Conservation (phyloP, 1,140 invertebrate genomes). For the Procambarus clarkii region DNA sequence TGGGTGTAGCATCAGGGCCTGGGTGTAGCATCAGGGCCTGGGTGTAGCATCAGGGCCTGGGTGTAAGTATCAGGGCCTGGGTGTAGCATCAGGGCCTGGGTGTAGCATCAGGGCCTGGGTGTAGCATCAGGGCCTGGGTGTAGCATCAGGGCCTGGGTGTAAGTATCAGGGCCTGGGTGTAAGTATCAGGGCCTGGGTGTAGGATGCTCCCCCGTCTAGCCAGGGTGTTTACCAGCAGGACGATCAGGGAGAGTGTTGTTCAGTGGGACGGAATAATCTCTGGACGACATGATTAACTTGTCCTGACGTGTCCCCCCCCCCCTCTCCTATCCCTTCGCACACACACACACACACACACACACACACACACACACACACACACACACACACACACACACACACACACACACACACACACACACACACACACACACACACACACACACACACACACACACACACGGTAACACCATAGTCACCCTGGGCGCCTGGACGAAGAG, state of each 20-base stretch:
- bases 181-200: neutral
- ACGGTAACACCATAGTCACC: neutral
- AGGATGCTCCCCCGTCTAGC: neutral
- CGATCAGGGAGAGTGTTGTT: neutral
- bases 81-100: neutral
- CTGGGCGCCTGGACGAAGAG: neutral
- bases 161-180: neutral
- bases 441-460: conserved; percentile 16
- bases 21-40: neutral
- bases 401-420: too few species aligned
- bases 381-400: too few species aligned
- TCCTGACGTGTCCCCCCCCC: neutral
- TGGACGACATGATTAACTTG: neutral
- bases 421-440: conserved; percentile 12
- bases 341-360: neutral
- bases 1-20: neutral
- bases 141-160: neutral
- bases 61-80: neutral
- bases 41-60: neutral
- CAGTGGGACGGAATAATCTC: conserved; percentile 1
- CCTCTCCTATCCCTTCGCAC: too few species aligned
- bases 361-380: too few species aligned
- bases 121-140: too few species aligned
- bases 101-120: neutral
- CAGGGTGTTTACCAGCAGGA: neutral